Conservation (phyloP, 2,113 vertebrate species). For the Tragelaphus buxtoni region DNA sequence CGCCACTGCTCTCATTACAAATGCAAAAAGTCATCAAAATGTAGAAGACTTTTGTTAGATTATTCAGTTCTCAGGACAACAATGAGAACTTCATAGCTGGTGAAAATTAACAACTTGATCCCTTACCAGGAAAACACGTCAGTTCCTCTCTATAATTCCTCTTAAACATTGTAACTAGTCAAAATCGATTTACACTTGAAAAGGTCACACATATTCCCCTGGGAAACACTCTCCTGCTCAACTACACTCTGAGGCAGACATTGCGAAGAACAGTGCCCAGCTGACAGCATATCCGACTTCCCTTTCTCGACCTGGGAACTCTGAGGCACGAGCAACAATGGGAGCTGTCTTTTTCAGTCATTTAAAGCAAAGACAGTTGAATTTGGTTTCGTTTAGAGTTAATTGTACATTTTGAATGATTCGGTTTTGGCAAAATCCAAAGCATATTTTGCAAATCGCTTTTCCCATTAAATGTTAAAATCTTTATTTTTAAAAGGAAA, state of each 20-base stretch:
- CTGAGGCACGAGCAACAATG: slow-evolving; percentile 27
- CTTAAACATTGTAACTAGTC: slow-evolving; percentile 53
- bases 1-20: slow-evolving; percentile 7
- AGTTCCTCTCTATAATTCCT: slow-evolving; percentile 49
- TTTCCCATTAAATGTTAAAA: slow-evolving; percentile 71
- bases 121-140: slow-evolving; percentile 60
- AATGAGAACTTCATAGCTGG: slow-evolving; percentile 27
- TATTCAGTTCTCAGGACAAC: slow-evolving; percentile 41
- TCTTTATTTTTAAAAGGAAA: slow-evolving; percentile 74
- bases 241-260: background rate
- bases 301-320: background rate
- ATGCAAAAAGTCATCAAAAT: slow-evolving; percentile 47
- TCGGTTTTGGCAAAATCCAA: slow-evolving; percentile 70
- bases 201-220: slow-evolving; percentile 12
- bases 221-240: slow-evolving; percentile 3
- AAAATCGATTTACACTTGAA: slow-evolving; percentile 54
- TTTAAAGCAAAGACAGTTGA: slow-evolving; percentile 60
- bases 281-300: slow-evolving; percentile 18
- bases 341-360: slow-evolving; percentile 57
- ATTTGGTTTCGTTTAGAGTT: slow-evolving; percentile 70
- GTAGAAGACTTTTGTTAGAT: slow-evolving; percentile 30
- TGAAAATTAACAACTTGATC: slow-evolving; percentile 39
- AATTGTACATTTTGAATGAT: slow-evolving; percentile 68
- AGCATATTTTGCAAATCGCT: slow-evolving; percentile 72
- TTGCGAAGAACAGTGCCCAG: background rate